A percentile compares a stretch with the other conserved stretches of the same genome.
Conservation (phyloP, 2,797 vertebrate species). For the Rhinogobio ventralis region DNA sequence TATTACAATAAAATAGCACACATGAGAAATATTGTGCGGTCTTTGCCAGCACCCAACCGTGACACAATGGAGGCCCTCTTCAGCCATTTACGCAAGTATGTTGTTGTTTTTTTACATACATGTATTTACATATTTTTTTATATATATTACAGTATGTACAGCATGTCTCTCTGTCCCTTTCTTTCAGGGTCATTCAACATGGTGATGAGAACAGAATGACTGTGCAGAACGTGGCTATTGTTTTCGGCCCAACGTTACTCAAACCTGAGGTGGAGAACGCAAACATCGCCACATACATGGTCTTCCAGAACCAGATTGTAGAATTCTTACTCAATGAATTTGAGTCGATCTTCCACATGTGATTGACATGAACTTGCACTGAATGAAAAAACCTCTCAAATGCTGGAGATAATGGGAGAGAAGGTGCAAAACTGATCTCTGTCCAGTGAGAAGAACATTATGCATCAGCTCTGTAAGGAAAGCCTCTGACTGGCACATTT, state of each 20-base stretch:
- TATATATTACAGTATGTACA: background rate
- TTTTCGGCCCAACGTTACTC: constrained; percentile 94
- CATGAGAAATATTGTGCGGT: constrained; percentile 81
- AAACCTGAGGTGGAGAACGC: constrained; percentile 84
- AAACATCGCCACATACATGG: constrained; percentile 94
- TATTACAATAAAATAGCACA: constrained; percentile 71
- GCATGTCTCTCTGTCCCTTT: constrained; percentile 25
- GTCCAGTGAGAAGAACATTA: background rate
- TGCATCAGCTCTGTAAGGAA: background rate
- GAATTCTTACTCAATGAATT: constrained; percentile 90
- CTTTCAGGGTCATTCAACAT: constrained; percentile 83
- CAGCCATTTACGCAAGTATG: constrained; percentile 89
- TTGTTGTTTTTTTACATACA: constrained; percentile 12
- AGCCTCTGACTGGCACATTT: background rate
- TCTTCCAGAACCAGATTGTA: constrained; percentile 97
- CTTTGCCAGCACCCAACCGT: constrained; percentile 83
- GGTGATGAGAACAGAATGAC: constrained; percentile 93
- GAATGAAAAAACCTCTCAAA: background rate
- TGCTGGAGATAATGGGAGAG: background rate
- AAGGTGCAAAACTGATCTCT: background rate
- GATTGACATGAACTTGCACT: constrained; percentile 65
- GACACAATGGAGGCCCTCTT: constrained; percentile 90
- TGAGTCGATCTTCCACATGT: constrained; percentile 78
- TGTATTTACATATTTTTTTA: background rate
- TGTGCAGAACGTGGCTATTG: constrained; percentile 91